A percentile compares a stretch with the other conserved stretches of the same genome.
Conservation (phyloP, 92 coral and sea anemone genomes). For the Scolanthus callimorphus region DNA sequence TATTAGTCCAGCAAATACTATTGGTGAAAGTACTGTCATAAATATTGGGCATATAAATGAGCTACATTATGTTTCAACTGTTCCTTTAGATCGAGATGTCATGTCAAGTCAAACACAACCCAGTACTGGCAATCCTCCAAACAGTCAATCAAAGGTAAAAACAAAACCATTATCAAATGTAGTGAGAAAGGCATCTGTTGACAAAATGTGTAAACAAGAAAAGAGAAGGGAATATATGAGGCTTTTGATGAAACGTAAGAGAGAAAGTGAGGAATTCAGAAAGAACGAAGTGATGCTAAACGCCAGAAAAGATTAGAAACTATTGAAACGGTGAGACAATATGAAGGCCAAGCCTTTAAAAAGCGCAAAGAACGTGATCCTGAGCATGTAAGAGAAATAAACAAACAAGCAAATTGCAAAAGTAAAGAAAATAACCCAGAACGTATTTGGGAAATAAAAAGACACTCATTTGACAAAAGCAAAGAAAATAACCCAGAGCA, state of each 20-base stretch:
- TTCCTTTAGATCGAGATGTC: no score
- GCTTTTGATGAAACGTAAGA: no score
- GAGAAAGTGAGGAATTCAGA: background rate
- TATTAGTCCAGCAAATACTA: slow-evolving; percentile 15
- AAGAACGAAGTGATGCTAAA: slow-evolving; percentile 17
- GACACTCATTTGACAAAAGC: no score
- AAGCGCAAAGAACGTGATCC: slow-evolving; percentile 3
- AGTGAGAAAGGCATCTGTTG: no score
- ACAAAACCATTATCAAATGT: no score
- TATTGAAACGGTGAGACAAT: slow-evolving; percentile 18
- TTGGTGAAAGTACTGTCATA: slow-evolving; percentile 23
- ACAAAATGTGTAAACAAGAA: background rate
- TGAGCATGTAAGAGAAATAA: slow-evolving; percentile 16
- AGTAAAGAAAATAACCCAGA: slow-evolving; percentile 14
- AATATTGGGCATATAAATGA: slow-evolving; percentile 44
- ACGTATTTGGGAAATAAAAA: no score
- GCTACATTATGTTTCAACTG: slow-evolving; percentile 42
- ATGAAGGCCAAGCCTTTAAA: slow-evolving; percentile 18
- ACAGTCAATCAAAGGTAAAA: background rate
- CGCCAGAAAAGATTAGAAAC: slow-evolving; percentile 31
- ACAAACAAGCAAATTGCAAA: slow-evolving; percentile 5
- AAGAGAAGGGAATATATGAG: slow-evolving; percentile 26
- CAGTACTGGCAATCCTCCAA: background rate
- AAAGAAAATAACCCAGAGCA: no score
- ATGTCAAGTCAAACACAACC: background rate